Base-by-base conservation (phyloP, 37 sponge, comb jelly and placozoan species). In the Halisarca cf. caerulea region DNA sequence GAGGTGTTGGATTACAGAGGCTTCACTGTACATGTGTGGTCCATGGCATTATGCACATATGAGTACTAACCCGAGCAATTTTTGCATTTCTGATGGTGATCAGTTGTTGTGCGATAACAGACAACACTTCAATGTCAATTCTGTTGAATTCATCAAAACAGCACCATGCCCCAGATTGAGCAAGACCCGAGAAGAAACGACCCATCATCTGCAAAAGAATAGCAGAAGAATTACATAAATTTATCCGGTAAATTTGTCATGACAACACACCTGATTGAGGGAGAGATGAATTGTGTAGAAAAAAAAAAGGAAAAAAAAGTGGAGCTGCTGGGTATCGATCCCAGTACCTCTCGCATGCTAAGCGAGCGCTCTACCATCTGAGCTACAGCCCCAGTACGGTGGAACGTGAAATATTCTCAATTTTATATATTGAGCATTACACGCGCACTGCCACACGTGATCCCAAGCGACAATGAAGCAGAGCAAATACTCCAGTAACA, bases 91-190 rank as follows among this genome's bases (percentile, higher is more conserved):
- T 84, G 61, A 98, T 98, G 44, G 99, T 96, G 55, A 98, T 80
- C 37, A 98, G 83, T 79, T 98, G 99, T 60, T 98, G 99, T 37
- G 99, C 99, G 82, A 98, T 98, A 40, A 98, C 99, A 47, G 99
- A 98, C 70, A 98, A 75, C 82, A 98, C 99, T 82, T 98, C 99
- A 85, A 98, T 96, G 83, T 98, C 96, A 78, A 98, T 98, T 18
- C 99, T 82, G 73, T 98, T 98, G 80, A 98, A 98, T 84, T 98
- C 99, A 87, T 98, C 99, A 71, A 98, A 98, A 73, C 99, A 98
- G 85, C 99, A 98, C 99, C 99, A 98, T 18, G 99, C 99, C 30
- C 99, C 99, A 0, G 96, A 94, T 58, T 96, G 94, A 39, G 99
- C 97, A 55, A 98, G 88, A n/a, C 99, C 99, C 51, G 99, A 98